Conservation (phyloP, 2,113 vertebrate species). For the Casuarius casuarius region DNA sequence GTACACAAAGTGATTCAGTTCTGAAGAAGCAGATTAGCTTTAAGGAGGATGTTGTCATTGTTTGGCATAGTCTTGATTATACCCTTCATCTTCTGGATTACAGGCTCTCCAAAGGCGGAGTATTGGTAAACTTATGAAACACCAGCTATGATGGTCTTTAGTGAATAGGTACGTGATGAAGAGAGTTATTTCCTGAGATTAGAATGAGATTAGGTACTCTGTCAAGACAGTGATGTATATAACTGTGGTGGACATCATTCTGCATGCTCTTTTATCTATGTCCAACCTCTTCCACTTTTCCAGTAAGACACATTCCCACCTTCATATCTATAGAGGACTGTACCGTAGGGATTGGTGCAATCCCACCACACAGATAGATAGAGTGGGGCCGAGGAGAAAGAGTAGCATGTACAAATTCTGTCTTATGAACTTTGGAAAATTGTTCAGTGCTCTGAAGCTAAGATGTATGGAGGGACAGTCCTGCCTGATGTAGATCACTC, state of each 20-base stretch:
- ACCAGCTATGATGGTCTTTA: background rate
- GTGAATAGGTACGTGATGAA: background rate
- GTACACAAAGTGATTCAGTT: background rate
- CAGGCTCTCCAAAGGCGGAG: background rate
- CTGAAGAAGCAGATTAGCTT: background rate
- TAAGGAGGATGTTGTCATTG: background rate
- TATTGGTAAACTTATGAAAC: background rate
- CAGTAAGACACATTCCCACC: background rate
- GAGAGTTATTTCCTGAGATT: background rate
- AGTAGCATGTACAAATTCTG: background rate
- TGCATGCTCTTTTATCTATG: background rate
- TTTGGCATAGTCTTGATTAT: background rate
- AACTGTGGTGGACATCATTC: background rate
- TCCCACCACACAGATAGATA: rapidly evolving
- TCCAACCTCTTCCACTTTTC: background rate
- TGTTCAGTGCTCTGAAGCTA: background rate
- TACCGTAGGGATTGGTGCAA: rapidly evolving
- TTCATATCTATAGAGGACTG: background rate
- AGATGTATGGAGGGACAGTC: background rate
- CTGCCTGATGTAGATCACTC: background rate
- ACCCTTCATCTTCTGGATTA: background rate
- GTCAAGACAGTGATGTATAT: background rate
- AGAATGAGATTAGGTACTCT: rapidly evolving
- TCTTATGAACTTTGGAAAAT: background rate
- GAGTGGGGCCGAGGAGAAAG: background rate